These are phyloP conservation scores for Drosophila quinaria DNA, from an alignment of 2,888 invertebrate genomes.

Conservation along the genomic window DNA sequence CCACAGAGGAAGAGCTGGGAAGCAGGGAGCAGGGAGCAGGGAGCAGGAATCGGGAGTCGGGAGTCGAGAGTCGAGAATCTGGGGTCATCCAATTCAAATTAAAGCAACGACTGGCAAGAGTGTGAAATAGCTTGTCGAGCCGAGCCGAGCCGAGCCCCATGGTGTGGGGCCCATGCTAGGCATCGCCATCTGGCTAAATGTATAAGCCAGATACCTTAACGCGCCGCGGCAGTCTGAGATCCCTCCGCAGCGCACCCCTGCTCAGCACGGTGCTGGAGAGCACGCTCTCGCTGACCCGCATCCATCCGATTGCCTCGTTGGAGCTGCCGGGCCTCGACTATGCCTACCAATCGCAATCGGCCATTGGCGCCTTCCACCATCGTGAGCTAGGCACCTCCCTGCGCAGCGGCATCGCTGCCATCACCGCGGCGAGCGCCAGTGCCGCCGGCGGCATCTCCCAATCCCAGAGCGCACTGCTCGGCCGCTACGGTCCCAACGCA, in stretches of 20 bases:
- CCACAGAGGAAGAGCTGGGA: background rate
- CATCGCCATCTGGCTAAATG: slow-evolving; percentile 79
- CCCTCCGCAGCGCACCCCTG: slow-evolving; percentile 86
- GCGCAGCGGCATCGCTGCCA: slow-evolving; percentile 80
- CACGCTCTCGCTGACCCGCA: slow-evolving; percentile 85
- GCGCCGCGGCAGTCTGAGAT: slow-evolving; percentile 86
- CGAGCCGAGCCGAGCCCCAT: background rate
- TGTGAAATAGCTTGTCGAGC: slow-evolving; percentile 26
- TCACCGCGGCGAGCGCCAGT: slow-evolving; percentile 73
- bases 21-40: slow-evolving; percentile 2
- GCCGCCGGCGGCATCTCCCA: slow-evolving; percentile 72
- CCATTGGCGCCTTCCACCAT: slow-evolving; percentile 70
- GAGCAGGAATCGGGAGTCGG: background rate
- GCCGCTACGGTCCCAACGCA: slow-evolving; percentile 81
- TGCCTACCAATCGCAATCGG: slow-evolving; percentile 83
- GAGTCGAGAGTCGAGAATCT: background rate
- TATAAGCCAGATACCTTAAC: slow-evolving; percentile 85
- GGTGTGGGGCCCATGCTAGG: slow-evolving; percentile 4
- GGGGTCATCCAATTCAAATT: slow-evolving; percentile 41
- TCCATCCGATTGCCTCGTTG: slow-evolving; percentile 85
- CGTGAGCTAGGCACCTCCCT: slow-evolving; percentile 82
- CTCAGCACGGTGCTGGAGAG: slow-evolving; percentile 86
- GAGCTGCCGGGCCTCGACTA: slow-evolving; percentile 85
- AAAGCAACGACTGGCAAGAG: slow-evolving; percentile 18
- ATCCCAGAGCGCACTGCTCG: slow-evolving; percentile 75